Conservation (phyloP, 2,797 vertebrate species). For the Lepilemur ruficaudatus region DNA sequence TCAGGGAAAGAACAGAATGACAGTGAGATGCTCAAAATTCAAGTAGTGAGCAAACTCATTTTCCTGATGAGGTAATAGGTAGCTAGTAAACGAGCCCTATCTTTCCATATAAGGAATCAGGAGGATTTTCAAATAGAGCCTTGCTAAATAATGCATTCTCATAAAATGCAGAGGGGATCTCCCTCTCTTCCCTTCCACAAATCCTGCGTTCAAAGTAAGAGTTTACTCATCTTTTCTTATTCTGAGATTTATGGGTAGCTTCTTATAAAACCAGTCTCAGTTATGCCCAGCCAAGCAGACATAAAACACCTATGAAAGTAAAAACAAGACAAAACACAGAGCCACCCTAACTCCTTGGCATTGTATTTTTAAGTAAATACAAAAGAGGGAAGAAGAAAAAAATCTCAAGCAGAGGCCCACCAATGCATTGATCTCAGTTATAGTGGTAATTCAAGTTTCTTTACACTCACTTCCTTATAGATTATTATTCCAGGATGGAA, state of each 20-base stretch:
- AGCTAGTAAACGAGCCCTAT: not conserved
- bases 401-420: not conserved
- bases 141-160: constrained; percentile 11
- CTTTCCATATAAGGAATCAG: not conserved
- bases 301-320: constrained; percentile 47
- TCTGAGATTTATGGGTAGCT: constrained; percentile 50
- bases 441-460: not conserved
- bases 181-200: constrained; percentile 23
- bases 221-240: constrained; percentile 69
- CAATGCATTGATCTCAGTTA: not conserved
- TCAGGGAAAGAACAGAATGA: constrained; percentile 8
- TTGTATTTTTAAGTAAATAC: not conserved
- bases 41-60: not conserved
- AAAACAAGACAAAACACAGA: constrained; percentile 43
- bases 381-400: not conserved
- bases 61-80: constrained; percentile 22
- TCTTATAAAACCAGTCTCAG: constrained; percentile 63
- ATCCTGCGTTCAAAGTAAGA: constrained; percentile 12
- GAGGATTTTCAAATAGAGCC: not conserved
- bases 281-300: not conserved
- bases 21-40: constrained; percentile 5
- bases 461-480: not conserved
- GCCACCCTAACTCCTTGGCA: not conserved
- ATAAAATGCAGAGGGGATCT: constrained; percentile 29
- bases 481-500: not conserved